Base-by-base conservation (phyloP, 1,140 invertebrate genomes). In the Trialeurodes vaporariorum region DNA sequence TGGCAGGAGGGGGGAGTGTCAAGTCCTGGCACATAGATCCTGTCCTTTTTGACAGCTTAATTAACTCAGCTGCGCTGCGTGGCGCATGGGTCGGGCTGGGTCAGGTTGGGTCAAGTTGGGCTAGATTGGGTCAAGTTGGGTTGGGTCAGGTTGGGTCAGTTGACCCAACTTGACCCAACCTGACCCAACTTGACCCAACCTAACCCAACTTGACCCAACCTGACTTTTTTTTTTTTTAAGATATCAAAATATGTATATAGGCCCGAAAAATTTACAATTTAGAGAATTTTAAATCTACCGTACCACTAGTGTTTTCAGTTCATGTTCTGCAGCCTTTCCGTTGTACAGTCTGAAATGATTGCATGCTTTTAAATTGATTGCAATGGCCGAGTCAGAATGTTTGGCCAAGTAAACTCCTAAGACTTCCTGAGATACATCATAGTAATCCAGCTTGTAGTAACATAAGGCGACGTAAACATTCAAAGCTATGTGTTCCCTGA, bases 391-490 rank as follows among this genome's bases (percentile, higher is more conserved):
- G 71, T 97, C 94, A 2, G 93, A 87, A 81, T 90, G 90, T 75
- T 95, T 90, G 74, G 93, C 89, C 17, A 98, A 80, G 79, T 99
- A 99, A 1, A 96, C 87, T 61, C 91, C 89, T 1, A 98, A 80
- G 17, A 98, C 93, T 81, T 98, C 96, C 81, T 98, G 90, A 1
- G 92, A 93, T 25, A 92, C 90, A 73, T 93, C 91, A 73, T 91
- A 93, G 74, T 92, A 92, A 79, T 98, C 96, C 64, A 98, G 78
- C 78, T 98, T 98, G 77, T 98, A 98, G 77, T 98, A 98, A 74
- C 96, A 98, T 11, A 98, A 79, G 0, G 96, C 97, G 66, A 98
- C 89, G 78, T 99, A 99, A 11, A 98, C 94, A 80, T 98, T 98
- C 61, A 99, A 78, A 9, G 96, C 96, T 71, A 96, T 79, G 78